Evolutionary conservation across 2,113 vertebrate genomes (phyloP).

Genomic region (Otis tarda): DNA sequence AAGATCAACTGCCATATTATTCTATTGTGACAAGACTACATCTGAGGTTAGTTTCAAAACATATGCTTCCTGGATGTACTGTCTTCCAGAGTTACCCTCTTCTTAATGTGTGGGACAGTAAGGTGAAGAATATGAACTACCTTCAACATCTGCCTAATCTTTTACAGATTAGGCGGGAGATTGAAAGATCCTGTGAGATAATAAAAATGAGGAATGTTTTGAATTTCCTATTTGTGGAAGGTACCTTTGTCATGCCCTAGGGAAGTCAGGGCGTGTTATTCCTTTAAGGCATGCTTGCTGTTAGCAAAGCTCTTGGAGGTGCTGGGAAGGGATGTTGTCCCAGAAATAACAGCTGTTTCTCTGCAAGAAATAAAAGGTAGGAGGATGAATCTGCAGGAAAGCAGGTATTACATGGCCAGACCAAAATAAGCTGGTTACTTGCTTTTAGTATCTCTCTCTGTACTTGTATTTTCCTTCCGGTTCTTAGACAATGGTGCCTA

Average conservation of each 20-base stretch:
- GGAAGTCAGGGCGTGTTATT: background rate
- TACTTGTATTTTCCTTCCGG: background rate
- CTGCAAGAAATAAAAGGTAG: background rate
- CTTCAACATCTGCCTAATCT: background rate
- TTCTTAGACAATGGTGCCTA: background rate
- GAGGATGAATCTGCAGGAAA: background rate
- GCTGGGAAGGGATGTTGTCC: background rate
- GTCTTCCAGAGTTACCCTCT: background rate
- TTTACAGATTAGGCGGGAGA: background rate
- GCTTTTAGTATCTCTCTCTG: background rate
- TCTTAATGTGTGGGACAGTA: background rate
- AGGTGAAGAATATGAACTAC: background rate
- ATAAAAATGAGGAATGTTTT: background rate
- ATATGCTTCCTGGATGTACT: background rate
- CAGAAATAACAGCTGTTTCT: background rate
- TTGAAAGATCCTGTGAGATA: background rate
- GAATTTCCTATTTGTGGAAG: background rate
- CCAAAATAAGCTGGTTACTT: background rate
- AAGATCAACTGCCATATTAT: conserved; percentile 88
- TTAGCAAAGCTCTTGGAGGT: background rate
- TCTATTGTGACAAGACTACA: conserved; percentile 85
- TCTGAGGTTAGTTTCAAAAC: conserved; percentile 76
- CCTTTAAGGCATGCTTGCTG: background rate
- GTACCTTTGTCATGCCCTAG: background rate
- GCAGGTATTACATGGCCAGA: background rate